Conservation (phyloP, 1,140 invertebrate genomes). For the Zaprionus kolodkinae region DNA sequence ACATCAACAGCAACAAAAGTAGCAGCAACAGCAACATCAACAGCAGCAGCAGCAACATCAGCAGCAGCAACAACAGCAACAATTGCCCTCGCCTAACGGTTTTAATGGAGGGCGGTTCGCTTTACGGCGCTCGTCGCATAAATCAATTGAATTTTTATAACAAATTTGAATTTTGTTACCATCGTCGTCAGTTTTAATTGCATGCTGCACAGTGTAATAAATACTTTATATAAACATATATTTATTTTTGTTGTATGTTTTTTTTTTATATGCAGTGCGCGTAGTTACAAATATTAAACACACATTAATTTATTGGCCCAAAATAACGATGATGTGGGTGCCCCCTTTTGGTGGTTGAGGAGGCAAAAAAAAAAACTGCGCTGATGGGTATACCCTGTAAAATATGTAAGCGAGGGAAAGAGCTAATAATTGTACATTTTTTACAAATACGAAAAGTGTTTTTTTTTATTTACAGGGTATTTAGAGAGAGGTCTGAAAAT, state of each 20-base stretch:
- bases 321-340: conserved; percentile 19
- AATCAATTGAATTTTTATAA: conserved; percentile 70
- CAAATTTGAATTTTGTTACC: conserved; percentile 53
- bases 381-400: no score
- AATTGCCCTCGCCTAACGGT: conserved; percentile 42
- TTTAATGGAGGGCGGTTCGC: conserved; percentile 35
- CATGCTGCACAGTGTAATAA: conserved; percentile 47
- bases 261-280: conserved; percentile 21
- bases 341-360: not conserved
- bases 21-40: conserved; percentile 16
- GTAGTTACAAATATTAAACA: conserved; percentile 31
- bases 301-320: conserved; percentile 37
- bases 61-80: conserved; percentile 9
- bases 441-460: no score
- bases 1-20: conserved; percentile 9
- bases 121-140: conserved; percentile 53
- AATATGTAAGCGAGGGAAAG: no score
- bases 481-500: no score
- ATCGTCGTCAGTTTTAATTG: conserved; percentile 53
- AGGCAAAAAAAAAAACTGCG: not conserved
- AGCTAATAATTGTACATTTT: no score
- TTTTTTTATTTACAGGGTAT: no score
- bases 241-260: conserved; percentile 23
- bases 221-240: conserved; percentile 44
- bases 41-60: conserved; percentile 6